Evolutionary conservation across 2,113 vertebrate species (phyloP).

Genomic region (Centropus unirufus): DNA sequence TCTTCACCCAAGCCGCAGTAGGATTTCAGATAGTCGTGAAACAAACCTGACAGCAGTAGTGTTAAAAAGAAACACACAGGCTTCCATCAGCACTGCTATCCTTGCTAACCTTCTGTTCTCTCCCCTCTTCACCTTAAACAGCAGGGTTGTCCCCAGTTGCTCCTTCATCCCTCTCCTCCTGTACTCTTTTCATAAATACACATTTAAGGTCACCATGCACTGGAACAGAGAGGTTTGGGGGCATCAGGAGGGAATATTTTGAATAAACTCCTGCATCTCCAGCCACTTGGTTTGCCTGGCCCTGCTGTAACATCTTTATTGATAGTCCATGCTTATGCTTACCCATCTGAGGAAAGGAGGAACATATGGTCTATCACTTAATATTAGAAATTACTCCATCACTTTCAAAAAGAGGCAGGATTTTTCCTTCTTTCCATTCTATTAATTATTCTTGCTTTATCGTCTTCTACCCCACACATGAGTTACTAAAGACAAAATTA

Average conservation of each 20-base stretch:
- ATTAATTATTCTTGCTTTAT: constrained; percentile 50
- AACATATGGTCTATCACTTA: constrained; percentile 53
- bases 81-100: not conserved
- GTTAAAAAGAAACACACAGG: not conserved
- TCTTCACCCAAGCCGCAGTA: not conserved
- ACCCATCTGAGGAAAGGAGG: not conserved
- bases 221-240: not conserved
- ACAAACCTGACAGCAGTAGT: not conserved
- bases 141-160: not conserved
- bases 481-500: constrained; percentile 47
- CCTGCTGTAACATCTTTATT: constrained; percentile 9
- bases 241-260: not conserved
- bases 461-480: not conserved
- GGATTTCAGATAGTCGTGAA: not conserved
- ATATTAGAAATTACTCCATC: constrained; percentile 52
- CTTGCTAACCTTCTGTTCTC: not conserved
- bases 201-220: not conserved
- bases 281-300: not conserved
- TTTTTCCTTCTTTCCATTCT: constrained; percentile 16
- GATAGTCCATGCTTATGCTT: not conserved
- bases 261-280: not conserved
- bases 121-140: not conserved
- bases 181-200: not conserved
- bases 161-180: not conserved
- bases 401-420: not conserved